Evolutionary conservation across 2,113 vertebrate species (phyloP).

Genomic region (Piprites chloris): DNA sequence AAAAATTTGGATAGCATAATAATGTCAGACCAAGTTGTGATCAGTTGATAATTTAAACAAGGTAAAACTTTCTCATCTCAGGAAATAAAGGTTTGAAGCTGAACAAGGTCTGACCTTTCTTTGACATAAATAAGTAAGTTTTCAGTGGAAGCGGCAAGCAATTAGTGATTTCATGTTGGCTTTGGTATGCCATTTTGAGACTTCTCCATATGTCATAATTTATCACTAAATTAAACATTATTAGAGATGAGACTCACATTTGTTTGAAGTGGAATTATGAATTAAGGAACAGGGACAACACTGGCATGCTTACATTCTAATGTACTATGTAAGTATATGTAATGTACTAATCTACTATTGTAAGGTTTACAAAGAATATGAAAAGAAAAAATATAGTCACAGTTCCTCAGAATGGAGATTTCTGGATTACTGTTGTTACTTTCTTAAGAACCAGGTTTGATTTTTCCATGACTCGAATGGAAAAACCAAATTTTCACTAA

Average conservation of each 20-base stretch:
- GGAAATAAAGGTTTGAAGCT: neutral
- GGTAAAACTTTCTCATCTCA: neutral
- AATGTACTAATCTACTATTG: neutral
- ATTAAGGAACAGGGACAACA: neutral
- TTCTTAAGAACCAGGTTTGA: neutral
- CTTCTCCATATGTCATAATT: neutral
- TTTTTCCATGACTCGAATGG: neutral
- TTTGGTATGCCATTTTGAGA: neutral
- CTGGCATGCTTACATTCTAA: neutral
- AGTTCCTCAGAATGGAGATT: neutral
- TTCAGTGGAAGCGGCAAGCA: neutral
- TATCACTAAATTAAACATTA: neutral
- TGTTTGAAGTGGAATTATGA: neutral
- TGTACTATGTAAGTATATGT: neutral
- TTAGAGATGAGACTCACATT: neutral
- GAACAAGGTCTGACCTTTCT: neutral
- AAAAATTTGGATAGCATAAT: neutral
- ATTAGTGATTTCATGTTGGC: neutral
- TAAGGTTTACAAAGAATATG: neutral
- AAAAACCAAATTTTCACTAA: neutral
- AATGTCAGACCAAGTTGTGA: neutral
- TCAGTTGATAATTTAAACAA: neutral
- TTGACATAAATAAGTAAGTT: neutral
- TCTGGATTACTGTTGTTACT: fast-evolving
- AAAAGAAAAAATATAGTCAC: neutral